phyloP scores from a whole-genome alignment of 2,797 vertebrate species.

The Myotis pilosus region DNA sequence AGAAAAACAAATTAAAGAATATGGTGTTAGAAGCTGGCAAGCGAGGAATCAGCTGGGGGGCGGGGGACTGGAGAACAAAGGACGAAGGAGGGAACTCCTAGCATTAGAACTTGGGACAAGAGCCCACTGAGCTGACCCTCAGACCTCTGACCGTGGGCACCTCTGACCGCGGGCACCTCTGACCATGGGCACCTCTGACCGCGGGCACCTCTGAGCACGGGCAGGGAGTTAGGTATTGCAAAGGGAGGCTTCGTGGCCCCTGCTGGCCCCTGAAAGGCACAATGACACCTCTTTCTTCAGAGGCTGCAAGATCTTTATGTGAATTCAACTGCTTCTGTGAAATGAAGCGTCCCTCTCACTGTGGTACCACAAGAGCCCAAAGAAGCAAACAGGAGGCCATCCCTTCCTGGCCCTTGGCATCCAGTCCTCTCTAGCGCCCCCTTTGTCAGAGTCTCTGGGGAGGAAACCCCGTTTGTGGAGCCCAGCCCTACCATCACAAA shows the following conservation, averaged over 20 bases:
- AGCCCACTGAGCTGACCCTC: neutral
- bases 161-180: too few relatives aligned
- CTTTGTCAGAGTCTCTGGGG: neutral
- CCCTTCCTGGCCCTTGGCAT: neutral
- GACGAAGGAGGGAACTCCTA: neutral
- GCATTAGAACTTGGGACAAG: neutral
- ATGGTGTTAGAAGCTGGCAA: neutral
- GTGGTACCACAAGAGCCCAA: neutral
- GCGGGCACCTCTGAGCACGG: too few relatives aligned
- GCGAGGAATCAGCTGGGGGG: neutral
- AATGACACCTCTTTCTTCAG: neutral
- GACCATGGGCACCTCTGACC: too few relatives aligned
- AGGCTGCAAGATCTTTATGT: neutral
- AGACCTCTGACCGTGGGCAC: neutral
- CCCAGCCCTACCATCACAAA: neutral
- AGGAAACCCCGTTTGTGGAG: neutral
- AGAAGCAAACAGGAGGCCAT: neutral
- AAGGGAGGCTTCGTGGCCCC: neutral
- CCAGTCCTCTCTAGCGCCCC: neutral
- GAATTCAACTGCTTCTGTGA: neutral
- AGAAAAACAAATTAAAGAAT: neutral
- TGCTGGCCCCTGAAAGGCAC: neutral
- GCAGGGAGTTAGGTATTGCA: neutral
- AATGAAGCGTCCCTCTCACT: neutral
- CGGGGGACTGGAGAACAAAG: neutral